Evolutionary conservation across 2,888 invertebrate genomes (phyloP).

Genomic region (Stenodema calcarata): DNA sequence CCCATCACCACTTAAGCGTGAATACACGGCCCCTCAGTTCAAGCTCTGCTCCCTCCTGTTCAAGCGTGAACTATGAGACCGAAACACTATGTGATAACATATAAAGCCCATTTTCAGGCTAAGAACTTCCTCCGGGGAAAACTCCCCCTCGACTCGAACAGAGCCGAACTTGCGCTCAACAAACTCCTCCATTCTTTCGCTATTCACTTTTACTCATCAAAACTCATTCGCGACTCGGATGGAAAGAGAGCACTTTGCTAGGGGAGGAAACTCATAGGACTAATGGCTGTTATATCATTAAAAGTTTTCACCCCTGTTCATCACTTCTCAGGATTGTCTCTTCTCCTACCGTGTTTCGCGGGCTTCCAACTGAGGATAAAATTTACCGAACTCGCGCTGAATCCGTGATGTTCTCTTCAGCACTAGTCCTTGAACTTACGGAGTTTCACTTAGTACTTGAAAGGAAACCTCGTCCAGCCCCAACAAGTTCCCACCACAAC

Average conservation of each 20-base stretch:
- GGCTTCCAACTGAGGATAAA: neutral
- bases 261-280: neutral
- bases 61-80: neutral
- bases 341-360: neutral
- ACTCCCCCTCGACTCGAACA: neutral
- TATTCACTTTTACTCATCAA: neutral
- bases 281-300: conserved; percentile 31
- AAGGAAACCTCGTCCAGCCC: no score
- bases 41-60: neutral
- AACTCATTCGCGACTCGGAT: neutral
- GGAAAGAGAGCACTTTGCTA: neutral
- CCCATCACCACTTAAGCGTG: neutral
- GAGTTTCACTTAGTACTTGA: no score
- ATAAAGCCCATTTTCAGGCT: neutral
- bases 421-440: no score
- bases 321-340: neutral
- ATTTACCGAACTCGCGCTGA: neutral
- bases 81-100: neutral
- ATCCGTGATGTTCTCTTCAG: neutral
- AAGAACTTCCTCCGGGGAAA: neutral
- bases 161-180: neutral
- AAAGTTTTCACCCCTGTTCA: conserved; percentile 3
- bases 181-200: neutral
- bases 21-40: neutral
- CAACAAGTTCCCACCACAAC: no score